Evolutionary conservation across 2,888 invertebrate genomes (phyloP), one percentile per base, ranked within the genome.

Genomic region (Hedya salicella): DNA sequence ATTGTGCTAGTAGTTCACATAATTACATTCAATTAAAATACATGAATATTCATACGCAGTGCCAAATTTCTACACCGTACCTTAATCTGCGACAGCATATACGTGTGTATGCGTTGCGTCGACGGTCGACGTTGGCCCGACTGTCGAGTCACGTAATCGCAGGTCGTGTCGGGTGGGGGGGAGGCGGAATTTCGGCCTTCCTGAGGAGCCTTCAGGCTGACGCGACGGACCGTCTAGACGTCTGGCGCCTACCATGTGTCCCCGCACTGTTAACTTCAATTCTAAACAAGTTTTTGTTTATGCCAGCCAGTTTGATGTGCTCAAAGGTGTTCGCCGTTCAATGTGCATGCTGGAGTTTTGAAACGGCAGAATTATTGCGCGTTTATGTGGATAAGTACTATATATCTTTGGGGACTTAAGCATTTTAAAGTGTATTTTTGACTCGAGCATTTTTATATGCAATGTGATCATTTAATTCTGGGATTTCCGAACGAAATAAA

Each of bases 191-290:
- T 81, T 79, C 75, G 78, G 81, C 83, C 83, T 85, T 87, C 83
- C 82, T 83, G 82, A 81, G 85, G 82, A 86, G 85, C 86, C 84
- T 87, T 85, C 83, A 82, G 76, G 74, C 75, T 85, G 87, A 80
- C 86, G 83, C 86, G 86, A 80, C 87, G 75, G 74, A 69, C 78
- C 78, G 88, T 87, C 88, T 88, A 89, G 88, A 88, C 89, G 87
- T 86, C 87, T 88, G 84, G 79, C 81, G 75, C 76, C 81, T 80
- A 79, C 80, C 77, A 80, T 78, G 80, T 83, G 82, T 78, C 80
- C 79, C 77, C 74, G 76, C 68, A 73, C 69, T 70, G 32, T 46
- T 40, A 62, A 66, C 56, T 61, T 56, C 54, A 62, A 53, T 65
- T 36, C 40, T 44, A 53, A 59, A 66, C 66, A 61, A 61, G 61